Evolutionary conservation across 1,140 invertebrate species (phyloP), one percentile per base, ranked within the genome.

Genomic region (Trachymyrmex septentrionalis): DNA sequence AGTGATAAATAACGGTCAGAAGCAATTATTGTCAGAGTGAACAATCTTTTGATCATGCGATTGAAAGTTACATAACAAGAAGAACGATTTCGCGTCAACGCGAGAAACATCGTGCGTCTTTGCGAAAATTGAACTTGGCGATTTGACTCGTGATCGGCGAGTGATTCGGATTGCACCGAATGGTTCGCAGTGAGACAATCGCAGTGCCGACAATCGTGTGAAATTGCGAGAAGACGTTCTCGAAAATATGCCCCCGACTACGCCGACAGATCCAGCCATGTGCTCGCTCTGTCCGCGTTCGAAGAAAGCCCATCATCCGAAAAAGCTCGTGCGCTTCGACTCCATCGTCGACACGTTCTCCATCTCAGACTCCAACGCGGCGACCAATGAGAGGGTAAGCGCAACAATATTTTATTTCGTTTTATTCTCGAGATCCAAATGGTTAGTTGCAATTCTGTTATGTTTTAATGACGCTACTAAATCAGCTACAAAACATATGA

Each of bases 331-430:
- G 24, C 94, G 96, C 38, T 96, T 96, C 92, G 96, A 96, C 92
- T 96, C 96, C 4, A 94, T 96, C 85, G 96, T 96, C 87, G 96
- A 96, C 90, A 96, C 96, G n/a, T 96, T 96, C 91, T 96, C 96
- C 57, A 95, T 96, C 85, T 96, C 96, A 34, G 96, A 96, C 75
- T 95, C 93, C 88, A 95, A 94, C 85, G 94, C 94, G 38, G 87
- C 94, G 80, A 91, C 88, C 61, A 94, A 92, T 63, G 94, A 95
- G 86, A 95, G 95, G 96, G 96, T 96, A 95, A 96, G 94, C 57
- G 19, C 16, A 78, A 21, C 69, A 57, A 73, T 44, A 63, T 66
- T 66, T 30, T 24, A 61, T 48, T 27, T 48, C 55, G n/a, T 44
- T 77, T 63, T 14, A 63, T 21, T 75, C 14, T 38, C 38, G 24